phyloP scores from a whole-genome alignment of 2,113 vertebrate species.

The Myocastor coypus region DNA sequence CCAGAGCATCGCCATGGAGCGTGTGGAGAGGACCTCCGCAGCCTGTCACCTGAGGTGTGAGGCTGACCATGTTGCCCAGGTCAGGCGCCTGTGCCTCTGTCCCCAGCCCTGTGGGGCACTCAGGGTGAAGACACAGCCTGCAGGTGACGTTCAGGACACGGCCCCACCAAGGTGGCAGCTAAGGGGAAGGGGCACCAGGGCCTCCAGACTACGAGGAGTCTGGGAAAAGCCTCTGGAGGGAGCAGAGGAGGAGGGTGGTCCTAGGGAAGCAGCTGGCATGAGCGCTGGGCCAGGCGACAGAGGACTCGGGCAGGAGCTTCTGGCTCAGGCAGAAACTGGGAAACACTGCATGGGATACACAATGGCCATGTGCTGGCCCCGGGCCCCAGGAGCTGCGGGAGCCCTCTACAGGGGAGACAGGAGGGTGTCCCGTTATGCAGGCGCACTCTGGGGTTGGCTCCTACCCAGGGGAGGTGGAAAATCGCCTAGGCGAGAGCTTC shows the following conservation, averaged over 20 bases:
- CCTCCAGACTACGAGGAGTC: accelerated
- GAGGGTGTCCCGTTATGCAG: neutral
- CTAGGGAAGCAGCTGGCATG: neutral
- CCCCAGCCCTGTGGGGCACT: accelerated
- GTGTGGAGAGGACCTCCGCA: neutral
- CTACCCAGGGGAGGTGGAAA: neutral
- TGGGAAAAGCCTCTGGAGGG: neutral
- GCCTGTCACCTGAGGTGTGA: neutral
- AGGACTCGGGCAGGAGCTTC: neutral
- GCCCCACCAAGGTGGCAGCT: neutral
- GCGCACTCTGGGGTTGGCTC: neutral
- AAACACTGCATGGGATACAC: neutral
- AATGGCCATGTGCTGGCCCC: neutral
- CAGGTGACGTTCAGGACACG: accelerated
- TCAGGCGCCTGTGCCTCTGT: neutral
- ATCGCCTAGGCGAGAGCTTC: accelerated
- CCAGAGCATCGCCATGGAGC: neutral
- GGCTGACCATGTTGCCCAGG: accelerated
- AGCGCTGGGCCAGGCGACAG: neutral
- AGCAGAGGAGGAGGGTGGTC: accelerated
- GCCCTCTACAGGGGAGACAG: neutral
- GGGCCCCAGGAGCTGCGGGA: no score
- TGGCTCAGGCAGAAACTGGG: neutral
- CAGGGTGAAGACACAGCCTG: neutral
- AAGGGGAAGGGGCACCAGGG: neutral